Evolutionary conservation across 2,113 vertebrate genomes (phyloP), one percentile per base, ranked within the genome.

Genomic region (Ictalurus furcatus): DNA sequence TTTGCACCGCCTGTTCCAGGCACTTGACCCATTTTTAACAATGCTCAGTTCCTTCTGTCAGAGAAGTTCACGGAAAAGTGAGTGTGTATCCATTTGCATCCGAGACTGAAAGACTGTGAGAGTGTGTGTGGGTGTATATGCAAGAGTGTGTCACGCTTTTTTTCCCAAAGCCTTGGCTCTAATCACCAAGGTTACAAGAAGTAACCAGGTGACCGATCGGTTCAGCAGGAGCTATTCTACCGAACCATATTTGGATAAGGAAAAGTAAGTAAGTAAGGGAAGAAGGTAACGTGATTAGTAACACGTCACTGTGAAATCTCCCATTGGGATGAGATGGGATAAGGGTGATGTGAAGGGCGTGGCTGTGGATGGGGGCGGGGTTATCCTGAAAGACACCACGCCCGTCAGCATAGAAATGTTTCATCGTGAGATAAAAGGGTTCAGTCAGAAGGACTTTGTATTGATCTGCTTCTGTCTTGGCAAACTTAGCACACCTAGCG

Each of bases 1-100:
- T 65, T 76, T 76, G 54, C 37, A 21, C 16, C 11, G 37, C 79
- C 48, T 82, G 25, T 69, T 85, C 9, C 28, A 13, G 34, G 30
- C 44, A 54, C 74, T 80, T 85, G 88, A 88, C 74, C 87, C 69
- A 71, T 90, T 90, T 90, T 54, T 82, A 30, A 44, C 13, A 17
- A 82, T 67, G 17, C 48, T 82, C 30, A 44, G 30, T 67, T 82
- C 61, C 61, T 71, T 88, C 48, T 71, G 63, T 88, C 48, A 65
- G 30, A 87, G 76, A 81, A 19, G 40, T 52, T 65, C 37, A 82
- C 52, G 52, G 14, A 73, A 67, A 73, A 13, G 87, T 67, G 88
- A 63, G 76, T 81, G 88, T 67, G n/a, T 69, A 28, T 81, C 19
- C 59, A 30, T 76, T 37, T 84, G 40, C 30, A 71, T 40, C 17